phyloP scores from a whole-genome alignment of 2,113 vertebrate genomes.

The Pantherophis guttatus region DNA sequence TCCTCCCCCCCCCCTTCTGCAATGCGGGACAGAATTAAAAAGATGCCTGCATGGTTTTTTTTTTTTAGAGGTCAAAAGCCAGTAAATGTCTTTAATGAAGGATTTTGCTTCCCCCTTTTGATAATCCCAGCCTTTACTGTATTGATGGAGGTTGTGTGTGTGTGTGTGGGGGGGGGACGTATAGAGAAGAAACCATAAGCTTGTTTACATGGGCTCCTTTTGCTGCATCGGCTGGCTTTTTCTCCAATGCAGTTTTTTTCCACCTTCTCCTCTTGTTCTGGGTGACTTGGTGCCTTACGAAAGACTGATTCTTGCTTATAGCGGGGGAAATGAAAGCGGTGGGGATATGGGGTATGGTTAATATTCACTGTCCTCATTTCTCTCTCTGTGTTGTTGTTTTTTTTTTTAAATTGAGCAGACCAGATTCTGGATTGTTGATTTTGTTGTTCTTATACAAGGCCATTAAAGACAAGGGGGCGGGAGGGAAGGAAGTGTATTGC shows the following conservation, averaged over 20 bases:
- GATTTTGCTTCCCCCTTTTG: not conserved
- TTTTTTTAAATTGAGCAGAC: slow-evolving; percentile 1
- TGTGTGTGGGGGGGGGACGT: too few relatives aligned
- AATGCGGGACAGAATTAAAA: slow-evolving; percentile 6
- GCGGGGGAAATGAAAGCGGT: not conserved
- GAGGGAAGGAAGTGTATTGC: not conserved
- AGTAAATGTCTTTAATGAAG: slow-evolving; percentile 9
- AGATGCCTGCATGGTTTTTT: not conserved
- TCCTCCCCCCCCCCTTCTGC: not conserved
- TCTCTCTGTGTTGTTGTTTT: not conserved
- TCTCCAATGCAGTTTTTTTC: slow-evolving; percentile 40
- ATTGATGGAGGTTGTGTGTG: not conserved
- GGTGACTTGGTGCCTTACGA: slow-evolving; percentile 38
- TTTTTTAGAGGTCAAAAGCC: slow-evolving; percentile 17
- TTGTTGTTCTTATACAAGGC: slow-evolving; percentile 18
- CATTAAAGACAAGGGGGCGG: not conserved
- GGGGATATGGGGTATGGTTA: not conserved
- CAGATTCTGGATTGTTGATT: slow-evolving; percentile 31
- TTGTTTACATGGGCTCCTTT: slow-evolving; percentile 64
- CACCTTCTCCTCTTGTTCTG: slow-evolving; percentile 12
- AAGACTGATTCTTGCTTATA: slow-evolving; percentile 11
- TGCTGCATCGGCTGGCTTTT: slow-evolving; percentile 63
- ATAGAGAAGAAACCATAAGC: slow-evolving; percentile 11
- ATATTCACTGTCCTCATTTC: not conserved
- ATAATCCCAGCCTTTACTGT: not conserved